A percentile compares a stretch with the other conserved stretches of the same genome.
phyloP scores from a whole-genome alignment of 2,888 invertebrate species.

The Drosophila mulleri region DNA sequence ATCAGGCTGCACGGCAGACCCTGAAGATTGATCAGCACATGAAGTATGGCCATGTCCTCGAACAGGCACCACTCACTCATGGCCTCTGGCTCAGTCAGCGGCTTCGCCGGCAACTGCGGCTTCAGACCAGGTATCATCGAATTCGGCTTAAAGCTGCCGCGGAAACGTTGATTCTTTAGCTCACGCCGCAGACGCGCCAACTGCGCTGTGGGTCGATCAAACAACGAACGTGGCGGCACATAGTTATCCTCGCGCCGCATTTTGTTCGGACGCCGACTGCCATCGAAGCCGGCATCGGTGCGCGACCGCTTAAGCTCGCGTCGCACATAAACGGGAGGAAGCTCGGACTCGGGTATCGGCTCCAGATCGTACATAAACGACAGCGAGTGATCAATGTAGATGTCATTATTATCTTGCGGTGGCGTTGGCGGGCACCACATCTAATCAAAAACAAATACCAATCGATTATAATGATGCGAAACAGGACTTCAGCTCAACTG shows the following conservation, averaged over 20 bases:
- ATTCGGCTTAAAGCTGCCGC: constrained; percentile 87
- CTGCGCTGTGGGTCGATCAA: constrained; percentile 91
- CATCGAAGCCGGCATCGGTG: constrained; percentile 87
- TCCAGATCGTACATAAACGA: constrained; percentile 93
- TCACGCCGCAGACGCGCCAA: constrained; percentile 91
- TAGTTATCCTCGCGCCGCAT: constrained; percentile 90
- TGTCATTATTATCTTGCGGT: constrained; percentile 95
- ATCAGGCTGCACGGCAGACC: constrained; percentile 91
- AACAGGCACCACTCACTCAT: constrained; percentile 95
- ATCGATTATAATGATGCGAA: neutral
- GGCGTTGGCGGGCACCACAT: constrained; percentile 99
- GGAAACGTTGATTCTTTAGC: constrained; percentile 90
- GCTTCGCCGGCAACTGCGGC: constrained; percentile 86
- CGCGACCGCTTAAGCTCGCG: constrained; percentile 91
- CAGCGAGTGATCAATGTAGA: constrained; percentile 94
- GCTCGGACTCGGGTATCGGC: constrained; percentile 90
- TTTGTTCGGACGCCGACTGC: constrained; percentile 87
- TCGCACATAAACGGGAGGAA: constrained; percentile 92
- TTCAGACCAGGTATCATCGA: constrained; percentile 87
- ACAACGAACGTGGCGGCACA: constrained; percentile 92
- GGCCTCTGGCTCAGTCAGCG: constrained; percentile 87
- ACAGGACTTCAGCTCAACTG: neutral
- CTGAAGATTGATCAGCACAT: constrained; percentile 91
- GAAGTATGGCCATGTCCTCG: constrained; percentile 95
- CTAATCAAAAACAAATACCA: constrained; percentile 85